phyloP scores from a whole-genome alignment of 2,797 vertebrate genomes.

The Bovichtus diacanthus region DNA sequence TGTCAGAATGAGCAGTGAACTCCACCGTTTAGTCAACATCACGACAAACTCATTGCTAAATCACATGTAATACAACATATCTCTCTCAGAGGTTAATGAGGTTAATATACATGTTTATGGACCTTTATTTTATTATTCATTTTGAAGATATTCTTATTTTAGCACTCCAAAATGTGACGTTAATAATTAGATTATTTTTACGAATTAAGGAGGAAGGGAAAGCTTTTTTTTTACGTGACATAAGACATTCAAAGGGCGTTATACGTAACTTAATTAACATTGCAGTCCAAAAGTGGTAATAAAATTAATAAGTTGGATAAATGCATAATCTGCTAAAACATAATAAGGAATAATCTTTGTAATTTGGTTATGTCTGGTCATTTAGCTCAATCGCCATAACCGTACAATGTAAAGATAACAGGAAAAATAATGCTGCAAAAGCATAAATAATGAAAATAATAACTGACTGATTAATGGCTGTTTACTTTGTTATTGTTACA shows the following conservation, averaged over 20 bases:
- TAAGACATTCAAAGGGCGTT: background rate
- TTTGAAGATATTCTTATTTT: slow-evolving; percentile 16
- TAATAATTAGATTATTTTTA: background rate
- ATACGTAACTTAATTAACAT: slow-evolving; percentile 18
- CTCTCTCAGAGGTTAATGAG: no score
- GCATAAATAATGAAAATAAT: background rate
- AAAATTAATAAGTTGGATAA: background rate
- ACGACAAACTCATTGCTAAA: no score
- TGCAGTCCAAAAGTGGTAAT: background rate
- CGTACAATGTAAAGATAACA: background rate
- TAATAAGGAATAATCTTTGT: background rate
- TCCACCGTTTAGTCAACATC: background rate
- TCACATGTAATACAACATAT: no score
- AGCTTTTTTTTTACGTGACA: background rate
- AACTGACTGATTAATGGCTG: no score
- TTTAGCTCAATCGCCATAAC: background rate
- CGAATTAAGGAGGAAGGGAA: background rate
- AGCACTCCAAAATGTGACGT: background rate
- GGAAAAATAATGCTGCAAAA: background rate
- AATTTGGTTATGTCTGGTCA: background rate
- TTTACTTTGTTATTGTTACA: background rate
- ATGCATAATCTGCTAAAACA: background rate
- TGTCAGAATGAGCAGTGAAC: no score
- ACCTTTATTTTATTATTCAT: no score
- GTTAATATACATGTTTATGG: no score